Conservation (phyloP, 2,797 vertebrate species). For the Eulemur rubriventer region DNA sequence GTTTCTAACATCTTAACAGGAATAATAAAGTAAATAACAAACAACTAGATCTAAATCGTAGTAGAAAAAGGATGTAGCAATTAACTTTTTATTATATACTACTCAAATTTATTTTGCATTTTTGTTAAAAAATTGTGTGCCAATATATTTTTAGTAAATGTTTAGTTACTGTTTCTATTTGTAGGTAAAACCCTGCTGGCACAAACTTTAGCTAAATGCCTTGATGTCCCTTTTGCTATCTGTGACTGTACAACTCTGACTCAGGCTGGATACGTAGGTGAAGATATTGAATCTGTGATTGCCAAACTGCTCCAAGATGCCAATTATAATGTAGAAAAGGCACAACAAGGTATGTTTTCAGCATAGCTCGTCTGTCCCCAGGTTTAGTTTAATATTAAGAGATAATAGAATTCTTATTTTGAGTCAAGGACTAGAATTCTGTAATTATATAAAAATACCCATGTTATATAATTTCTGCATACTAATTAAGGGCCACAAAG, state of each 20-base stretch:
- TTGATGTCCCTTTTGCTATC: slow-evolving; percentile 98
- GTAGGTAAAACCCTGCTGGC: slow-evolving; percentile 98
- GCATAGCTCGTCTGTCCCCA: background rate
- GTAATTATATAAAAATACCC: background rate
- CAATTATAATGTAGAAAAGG: slow-evolving; percentile 98
- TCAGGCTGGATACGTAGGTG: slow-evolving; percentile 98
- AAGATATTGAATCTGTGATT: slow-evolving; percentile 98
- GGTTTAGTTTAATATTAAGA: slow-evolving; percentile 30
- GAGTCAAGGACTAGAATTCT: slow-evolving; percentile 51
- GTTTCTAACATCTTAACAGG: background rate
- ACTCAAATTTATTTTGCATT: background rate
- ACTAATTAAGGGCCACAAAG: background rate
- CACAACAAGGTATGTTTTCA: slow-evolving; percentile 93
- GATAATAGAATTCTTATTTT: slow-evolving; percentile 48
- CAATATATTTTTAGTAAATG: background rate
- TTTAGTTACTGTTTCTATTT: slow-evolving; percentile 34
- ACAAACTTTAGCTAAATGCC: slow-evolving; percentile 96
- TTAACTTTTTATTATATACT: slow-evolving; percentile 14
- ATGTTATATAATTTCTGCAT: background rate
- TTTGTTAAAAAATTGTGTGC: slow-evolving; percentile 38
- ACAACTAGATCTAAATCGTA: background rate
- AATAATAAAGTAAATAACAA: slow-evolving; percentile 11
- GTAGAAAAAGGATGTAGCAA: background rate
- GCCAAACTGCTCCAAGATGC: slow-evolving; percentile 98
- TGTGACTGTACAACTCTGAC: slow-evolving; percentile 99